Base-by-base conservation (phyloP, 2,797 vertebrate genomes). In the Danio aesculapii region DNA sequence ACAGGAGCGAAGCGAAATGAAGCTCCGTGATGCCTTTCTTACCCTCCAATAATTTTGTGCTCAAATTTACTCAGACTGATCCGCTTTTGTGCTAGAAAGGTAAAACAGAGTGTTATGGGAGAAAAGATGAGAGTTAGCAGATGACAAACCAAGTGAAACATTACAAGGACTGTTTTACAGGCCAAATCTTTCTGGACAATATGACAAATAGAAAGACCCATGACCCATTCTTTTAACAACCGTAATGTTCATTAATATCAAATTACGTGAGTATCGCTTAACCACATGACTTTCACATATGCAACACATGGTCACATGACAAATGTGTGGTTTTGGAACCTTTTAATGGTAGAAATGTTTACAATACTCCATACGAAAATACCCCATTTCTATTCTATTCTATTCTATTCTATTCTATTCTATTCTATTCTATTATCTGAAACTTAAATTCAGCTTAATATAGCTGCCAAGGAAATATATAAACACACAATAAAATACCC, bases 51-150 rank as follows among this genome's bases (percentile, higher is more conserved):
- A 91, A 93, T 89, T 88, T 91, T 88, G 91, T 87, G 81, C 86
- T 81, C 82, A 81, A 81, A 93, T 91, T 91, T 91, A 95, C 92
- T 93, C 89, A 93, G 92, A 93, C 88, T 90, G 91, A 91, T 93
- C 93, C 93, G 93, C 92, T 91, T 89, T 86, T 92, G 89, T 89
- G 93, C 92, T 94, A 91, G 90, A 93, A 84, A 87, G 67, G 89
- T 80, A 86, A 86, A 90, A 91, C 86, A 88, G 91, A 92, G 50
- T 87, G 88, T 90, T 81, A 86, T 79, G 72, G 30, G 67, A 67
- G 53, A 62, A 50, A 62, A 78, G 71, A 84, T 58, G 59, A 82
- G 71, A 68, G 82, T 79, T 74, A 81, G 64, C 59, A 66, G 19
- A 75, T 63, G 58, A 79, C 64, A 85, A 81, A 84, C 66, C 62